Percentiles rank a stretch among this genome's conserved stretches.
Conservation (phyloP, 2,113 vertebrate species). For the Lota lota region DNA sequence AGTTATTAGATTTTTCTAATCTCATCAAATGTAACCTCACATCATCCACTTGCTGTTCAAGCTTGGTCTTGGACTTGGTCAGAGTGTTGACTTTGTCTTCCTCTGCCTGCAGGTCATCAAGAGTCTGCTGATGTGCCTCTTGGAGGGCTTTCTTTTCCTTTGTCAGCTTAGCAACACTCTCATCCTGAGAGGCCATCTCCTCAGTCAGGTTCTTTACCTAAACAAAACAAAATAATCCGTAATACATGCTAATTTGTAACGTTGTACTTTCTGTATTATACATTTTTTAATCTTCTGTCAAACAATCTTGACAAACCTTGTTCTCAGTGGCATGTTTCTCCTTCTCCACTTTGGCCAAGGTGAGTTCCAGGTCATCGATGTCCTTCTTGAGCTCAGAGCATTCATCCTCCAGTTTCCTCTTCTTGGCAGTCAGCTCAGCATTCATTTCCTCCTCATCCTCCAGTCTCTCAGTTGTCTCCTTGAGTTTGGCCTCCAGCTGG, state of each 20-base stretch:
- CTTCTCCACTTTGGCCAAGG: slow-evolving; percentile 77
- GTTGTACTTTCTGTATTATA: too few species aligned
- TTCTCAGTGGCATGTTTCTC: slow-evolving; percentile 65
- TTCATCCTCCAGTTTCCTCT: slow-evolving; percentile 79
- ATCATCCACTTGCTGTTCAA: slow-evolving; percentile 55
- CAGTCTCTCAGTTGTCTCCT: slow-evolving; percentile 62
- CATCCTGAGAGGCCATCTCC: slow-evolving; percentile 65
- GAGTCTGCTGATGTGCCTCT: slow-evolving; percentile 72
- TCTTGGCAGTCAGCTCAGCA: slow-evolving; percentile 73
- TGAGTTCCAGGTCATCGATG: slow-evolving; percentile 77
- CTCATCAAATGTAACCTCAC: slow-evolving; percentile 10
- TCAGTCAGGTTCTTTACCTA: slow-evolving; percentile 51
- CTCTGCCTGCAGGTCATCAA: slow-evolving; percentile 73
- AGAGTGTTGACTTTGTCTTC: slow-evolving; percentile 72
- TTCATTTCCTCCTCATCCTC: slow-evolving; percentile 79
- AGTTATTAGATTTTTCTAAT: not conserved
- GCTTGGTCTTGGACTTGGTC: slow-evolving; percentile 53
- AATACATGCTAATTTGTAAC: not conserved
- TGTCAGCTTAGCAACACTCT: slow-evolving; percentile 69
- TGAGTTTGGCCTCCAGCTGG: slow-evolving; percentile 49
- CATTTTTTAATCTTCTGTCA: too few species aligned
- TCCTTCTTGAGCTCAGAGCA: slow-evolving; percentile 81
- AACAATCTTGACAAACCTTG: not conserved
- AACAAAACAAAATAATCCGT: not conserved
- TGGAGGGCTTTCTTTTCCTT: slow-evolving; percentile 77